phyloP scores from a whole-genome alignment of 2,888 invertebrate genomes.

The Glyphotaelius pellucidus region DNA sequence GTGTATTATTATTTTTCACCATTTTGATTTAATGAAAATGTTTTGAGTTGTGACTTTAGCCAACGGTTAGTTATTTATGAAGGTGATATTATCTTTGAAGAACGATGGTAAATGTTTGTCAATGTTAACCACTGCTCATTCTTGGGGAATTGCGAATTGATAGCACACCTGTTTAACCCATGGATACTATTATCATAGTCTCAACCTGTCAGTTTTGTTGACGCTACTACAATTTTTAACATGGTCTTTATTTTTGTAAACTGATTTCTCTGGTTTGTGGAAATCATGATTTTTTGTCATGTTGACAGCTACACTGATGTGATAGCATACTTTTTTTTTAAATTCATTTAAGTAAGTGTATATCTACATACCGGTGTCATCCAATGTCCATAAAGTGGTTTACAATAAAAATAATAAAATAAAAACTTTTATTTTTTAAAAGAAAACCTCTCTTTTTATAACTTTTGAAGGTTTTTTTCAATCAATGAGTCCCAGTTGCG shows the following conservation, averaged over 20 bases:
- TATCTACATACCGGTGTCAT: neutral
- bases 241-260: neutral
- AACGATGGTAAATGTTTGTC: neutral
- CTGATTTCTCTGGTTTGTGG: neutral
- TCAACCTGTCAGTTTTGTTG: neutral
- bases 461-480: too few species aligned
- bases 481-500: too few species aligned
- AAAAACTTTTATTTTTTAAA: too few species aligned
- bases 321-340: neutral
- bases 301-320: neutral
- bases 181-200: neutral
- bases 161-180: neutral
- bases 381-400: neutral
- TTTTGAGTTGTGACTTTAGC: too few species aligned
- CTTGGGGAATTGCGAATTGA: neutral
- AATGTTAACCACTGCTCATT: neutral
- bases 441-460: too few species aligned
- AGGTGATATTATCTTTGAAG: neutral
- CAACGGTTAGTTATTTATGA: neutral
- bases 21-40: neutral
- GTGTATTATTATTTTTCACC: too few species aligned
- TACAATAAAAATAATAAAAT: neutral
- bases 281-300: neutral
- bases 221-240: neutral
- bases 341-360: neutral